A percentile compares a stretch with the other conserved stretches of the same genome.
These are phyloP conservation scores for Psilopsiagon aurifrons DNA, from an alignment of 2,113 vertebrate species.

Conservation along the genomic window DNA sequence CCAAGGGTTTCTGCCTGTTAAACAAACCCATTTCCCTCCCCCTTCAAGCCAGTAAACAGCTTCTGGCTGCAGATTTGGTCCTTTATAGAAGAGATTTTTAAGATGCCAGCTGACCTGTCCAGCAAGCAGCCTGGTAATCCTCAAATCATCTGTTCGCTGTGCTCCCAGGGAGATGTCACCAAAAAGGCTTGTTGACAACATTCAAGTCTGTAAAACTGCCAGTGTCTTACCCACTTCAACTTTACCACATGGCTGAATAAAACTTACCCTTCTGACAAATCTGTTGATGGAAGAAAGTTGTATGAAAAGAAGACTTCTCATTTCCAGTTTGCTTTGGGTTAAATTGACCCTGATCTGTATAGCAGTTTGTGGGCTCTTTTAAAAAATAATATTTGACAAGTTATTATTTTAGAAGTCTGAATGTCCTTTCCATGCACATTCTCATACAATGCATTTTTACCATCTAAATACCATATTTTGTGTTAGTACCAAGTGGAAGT, in stretches of 20 bases:
- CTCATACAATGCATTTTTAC: not conserved
- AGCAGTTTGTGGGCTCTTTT: not conserved
- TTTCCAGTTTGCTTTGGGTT: not conserved
- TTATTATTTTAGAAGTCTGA: not conserved
- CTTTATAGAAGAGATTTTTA: conserved; percentile 48
- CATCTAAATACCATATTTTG: not conserved
- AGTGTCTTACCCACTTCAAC: not conserved
- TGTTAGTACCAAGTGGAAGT: not conserved
- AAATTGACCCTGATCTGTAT: not conserved
- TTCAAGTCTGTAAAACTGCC: conserved; percentile 34
- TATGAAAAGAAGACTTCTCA: not conserved
- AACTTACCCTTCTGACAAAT: not conserved
- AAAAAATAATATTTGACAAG: not conserved
- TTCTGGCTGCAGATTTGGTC: conserved; percentile 57
- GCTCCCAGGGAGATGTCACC: conserved; percentile 33
- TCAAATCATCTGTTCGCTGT: conserved; percentile 47
- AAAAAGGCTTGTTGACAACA: conserved; percentile 57
- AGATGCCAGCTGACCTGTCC: conserved; percentile 64
- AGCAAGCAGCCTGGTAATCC: conserved; percentile 63
- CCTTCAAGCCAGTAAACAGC: conserved; percentile 46
- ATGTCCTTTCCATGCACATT: not conserved
- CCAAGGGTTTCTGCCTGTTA: not conserved
- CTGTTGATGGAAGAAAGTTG: not conserved
- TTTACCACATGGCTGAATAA: not conserved
- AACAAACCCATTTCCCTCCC: not conserved